These are phyloP conservation scores for Catalaphyllia jardinei DNA, from an alignment of 64 coral and sea anemone species.

Conservation along the genomic window DNA sequence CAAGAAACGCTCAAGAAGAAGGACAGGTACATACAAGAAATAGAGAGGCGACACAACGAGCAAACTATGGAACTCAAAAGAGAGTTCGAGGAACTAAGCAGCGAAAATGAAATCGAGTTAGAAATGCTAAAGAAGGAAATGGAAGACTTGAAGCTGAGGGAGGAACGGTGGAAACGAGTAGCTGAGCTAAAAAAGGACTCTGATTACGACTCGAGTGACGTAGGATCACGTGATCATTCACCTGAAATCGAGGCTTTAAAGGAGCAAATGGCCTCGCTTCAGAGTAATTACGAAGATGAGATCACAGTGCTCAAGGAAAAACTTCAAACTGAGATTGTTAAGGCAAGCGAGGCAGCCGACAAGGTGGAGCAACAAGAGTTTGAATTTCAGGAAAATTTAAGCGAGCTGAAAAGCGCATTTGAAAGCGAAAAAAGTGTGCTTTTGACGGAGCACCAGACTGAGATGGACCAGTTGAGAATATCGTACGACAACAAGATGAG, in stretches of 20 bases:
- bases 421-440: constrained; percentile 55
- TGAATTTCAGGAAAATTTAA: constrained; percentile 75
- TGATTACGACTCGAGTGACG: constrained; percentile 14
- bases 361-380: constrained; percentile 91
- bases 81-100: constrained; percentile 78
- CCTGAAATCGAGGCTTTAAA: constrained; percentile 43
- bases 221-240: constrained; percentile 31
- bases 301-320: constrained; percentile 60
- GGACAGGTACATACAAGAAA: constrained; percentile 69
- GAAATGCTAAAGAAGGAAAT: constrained; percentile 77
- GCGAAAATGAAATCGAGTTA: constrained; percentile 76
- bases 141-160: constrained; percentile 46
- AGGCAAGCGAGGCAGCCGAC: constrained; percentile 49
- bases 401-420: constrained; percentile 50
- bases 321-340: constrained; percentile 60
- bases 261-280: constrained; percentile 28
- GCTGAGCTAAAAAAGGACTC: constrained; percentile 25
- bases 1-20: constrained; percentile 73
- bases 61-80: constrained; percentile 64
- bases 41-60: constrained; percentile 59
- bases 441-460: constrained; percentile 31
- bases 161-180: constrained; percentile 44
- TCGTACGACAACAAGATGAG: constrained; percentile 31
- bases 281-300: constrained; percentile 69
- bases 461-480: constrained; percentile 36